Evolutionary conservation across 2,888 invertebrate species (phyloP).

Genomic region (Drosophila prolongata): DNA sequence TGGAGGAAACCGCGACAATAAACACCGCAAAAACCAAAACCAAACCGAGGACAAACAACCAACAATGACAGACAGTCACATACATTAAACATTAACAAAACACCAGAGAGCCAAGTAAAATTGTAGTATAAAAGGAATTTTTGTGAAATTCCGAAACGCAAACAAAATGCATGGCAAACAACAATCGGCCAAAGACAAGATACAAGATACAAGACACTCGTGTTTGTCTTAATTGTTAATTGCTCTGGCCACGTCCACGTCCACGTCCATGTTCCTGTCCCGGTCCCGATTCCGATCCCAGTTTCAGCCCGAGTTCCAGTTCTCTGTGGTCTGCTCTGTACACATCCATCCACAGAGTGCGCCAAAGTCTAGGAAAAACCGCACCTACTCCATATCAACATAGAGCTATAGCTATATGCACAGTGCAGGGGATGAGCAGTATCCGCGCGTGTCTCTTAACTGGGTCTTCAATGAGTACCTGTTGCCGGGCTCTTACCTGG

Average conservation of each 20-base stretch:
- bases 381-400: slow-evolving; percentile 59
- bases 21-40: slow-evolving; percentile 70
- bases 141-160: slow-evolving; percentile 74
- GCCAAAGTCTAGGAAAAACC: slow-evolving; percentile 54
- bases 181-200: slow-evolving; percentile 49
- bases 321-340: slow-evolving; percentile 6
- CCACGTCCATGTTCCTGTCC: slow-evolving; percentile 2
- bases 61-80: slow-evolving; percentile 34
- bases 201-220: slow-evolving; percentile 51
- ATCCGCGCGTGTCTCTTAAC: slow-evolving; percentile 67
- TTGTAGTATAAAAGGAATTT: slow-evolving; percentile 70
- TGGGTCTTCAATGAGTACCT: slow-evolving; percentile 50
- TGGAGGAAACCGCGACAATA: slow-evolving; percentile 69
- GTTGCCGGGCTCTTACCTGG: slow-evolving; percentile 57
- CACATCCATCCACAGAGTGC: slow-evolving; percentile 28
- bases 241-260: slow-evolving; percentile 34
- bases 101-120: slow-evolving; percentile 33
- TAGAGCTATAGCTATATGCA: slow-evolving; percentile 4
- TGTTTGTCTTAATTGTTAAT: slow-evolving; percentile 61
- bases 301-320: slow-evolving; percentile 23
- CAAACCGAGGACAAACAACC: slow-evolving; percentile 47
- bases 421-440: slow-evolving; percentile 27
- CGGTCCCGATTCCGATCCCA: slow-evolving; percentile 1
- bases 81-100: slow-evolving; percentile 58
- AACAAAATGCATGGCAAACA: slow-evolving; percentile 55